Base-by-base conservation (phyloP, 2,888 invertebrate species). In the Epinotia demarniana region DNA sequence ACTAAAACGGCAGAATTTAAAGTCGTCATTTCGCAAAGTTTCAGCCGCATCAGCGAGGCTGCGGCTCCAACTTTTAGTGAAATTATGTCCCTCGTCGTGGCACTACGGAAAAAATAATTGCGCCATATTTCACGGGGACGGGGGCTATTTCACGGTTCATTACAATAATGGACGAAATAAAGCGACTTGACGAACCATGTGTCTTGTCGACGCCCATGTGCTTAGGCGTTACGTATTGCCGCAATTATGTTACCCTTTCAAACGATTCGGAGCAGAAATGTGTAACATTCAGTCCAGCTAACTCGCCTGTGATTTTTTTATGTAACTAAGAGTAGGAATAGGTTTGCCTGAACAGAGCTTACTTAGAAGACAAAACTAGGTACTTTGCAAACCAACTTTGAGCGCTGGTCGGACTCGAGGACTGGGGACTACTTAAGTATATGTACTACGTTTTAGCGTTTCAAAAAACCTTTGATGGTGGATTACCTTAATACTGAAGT, bases 71-170 rank as follows among this genome's bases (percentile, higher is more conserved):
- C 75, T 75, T 75, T 75, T 71, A 75, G 66, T 66, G 55, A 61
- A 75, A 75, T 66, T 43, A 64, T 71, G 60, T 71, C 49, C 63
- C 71, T 75, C 75, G 75, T 71, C 75, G 66, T 62, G 67, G 19
- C 64, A 70, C 70, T 74, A 70, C 71, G 75, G 71, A 75, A 75
- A 75, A 75, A 75, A 75, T 75, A 75, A 75, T 75, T 75, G 75
- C 71, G 71, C 75, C 75, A 75, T 75, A 67, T 75, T 75, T 75
- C 71, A 75, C 70, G 6, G 57, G 39, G 57, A 53, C 53, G 62
- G 33, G 49, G 73, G 63, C 74, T 75, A 49, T 74, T 74, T 46
- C 69, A 75, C 75, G 71, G 53, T 71, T 75, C 75, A 75, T 75
- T 75, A 75, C 71, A 71, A 75, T 75, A 75, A 75, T 75, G 75